These are phyloP conservation scores for Trichomalopsis sarcophagae DNA, from an alignment of 1,140 invertebrate genomes.

Conservation along the genomic window DNA sequence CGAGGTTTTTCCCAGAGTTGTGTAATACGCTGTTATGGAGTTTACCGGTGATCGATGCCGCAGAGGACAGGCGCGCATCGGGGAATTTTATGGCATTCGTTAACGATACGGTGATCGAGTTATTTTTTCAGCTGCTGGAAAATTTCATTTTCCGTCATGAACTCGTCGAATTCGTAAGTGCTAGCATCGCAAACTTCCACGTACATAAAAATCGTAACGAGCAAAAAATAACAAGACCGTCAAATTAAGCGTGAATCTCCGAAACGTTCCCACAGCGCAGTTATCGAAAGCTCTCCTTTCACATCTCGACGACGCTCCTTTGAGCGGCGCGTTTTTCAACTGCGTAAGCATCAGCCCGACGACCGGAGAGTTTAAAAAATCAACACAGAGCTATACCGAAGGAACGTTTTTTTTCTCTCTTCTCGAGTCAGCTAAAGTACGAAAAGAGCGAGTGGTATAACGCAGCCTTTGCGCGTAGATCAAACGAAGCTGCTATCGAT, in stretches of 20 bases:
- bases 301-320: slow-evolving; percentile 38
- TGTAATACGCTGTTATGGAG: neutral
- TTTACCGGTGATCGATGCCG: neutral
- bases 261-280: slow-evolving; percentile 43
- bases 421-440: neutral
- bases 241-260: slow-evolving; percentile 58
- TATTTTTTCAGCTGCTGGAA: neutral
- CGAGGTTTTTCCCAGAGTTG: neutral
- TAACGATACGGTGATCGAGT: neutral
- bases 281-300: neutral
- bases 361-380: slow-evolving; percentile 66
- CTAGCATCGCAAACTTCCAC: neutral
- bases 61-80: neutral
- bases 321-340: slow-evolving; percentile 60
- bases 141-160: neutral
- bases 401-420: neutral
- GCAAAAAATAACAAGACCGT: slow-evolving; percentile 43
- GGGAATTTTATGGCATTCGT: neutral
- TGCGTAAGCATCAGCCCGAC: slow-evolving; percentile 47
- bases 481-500: slow-evolving; percentile 71
- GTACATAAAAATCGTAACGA: slow-evolving; percentile 32
- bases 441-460: neutral
- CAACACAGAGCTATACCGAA: slow-evolving; percentile 59
- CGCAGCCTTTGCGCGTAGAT: slow-evolving; percentile 59
- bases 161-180: too few relatives aligned